These are phyloP conservation scores for Drepana arcuata DNA, from an alignment of 1,140 invertebrate species.

Conservation along the genomic window DNA sequence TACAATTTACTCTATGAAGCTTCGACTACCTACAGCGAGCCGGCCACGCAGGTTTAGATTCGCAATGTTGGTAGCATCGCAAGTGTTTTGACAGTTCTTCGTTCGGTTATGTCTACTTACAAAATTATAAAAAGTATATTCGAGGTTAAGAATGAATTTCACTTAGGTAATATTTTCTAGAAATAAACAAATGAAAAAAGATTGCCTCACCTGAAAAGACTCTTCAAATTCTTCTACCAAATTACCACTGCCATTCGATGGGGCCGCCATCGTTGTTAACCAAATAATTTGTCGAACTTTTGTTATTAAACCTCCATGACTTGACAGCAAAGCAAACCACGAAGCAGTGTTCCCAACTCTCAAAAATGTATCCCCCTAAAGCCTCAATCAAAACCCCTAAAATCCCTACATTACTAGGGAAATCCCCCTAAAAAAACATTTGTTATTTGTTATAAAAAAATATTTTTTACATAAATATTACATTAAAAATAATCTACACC, in stretches of 20 bases:
- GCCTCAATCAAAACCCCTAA: too few species aligned
- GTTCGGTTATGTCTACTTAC: too few species aligned
- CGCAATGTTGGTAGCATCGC: conserved; percentile 43
- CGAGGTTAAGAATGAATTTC: conserved; percentile 38
- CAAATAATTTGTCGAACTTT: conserved; percentile 8
- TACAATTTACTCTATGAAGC: conserved; percentile 46
- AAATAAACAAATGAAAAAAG: too few species aligned
- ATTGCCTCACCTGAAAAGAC: conserved; percentile 78
- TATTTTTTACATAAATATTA: too few species aligned
- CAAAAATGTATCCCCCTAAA: too few species aligned
- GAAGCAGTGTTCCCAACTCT: too few species aligned
- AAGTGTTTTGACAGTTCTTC: conserved; percentile 47
- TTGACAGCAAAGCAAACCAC: conserved; percentile 1
- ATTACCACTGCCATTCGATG: conserved; percentile 85
- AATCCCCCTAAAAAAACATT: too few species aligned
- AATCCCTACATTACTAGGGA: too few species aligned
- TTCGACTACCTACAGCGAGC: conserved; percentile 48
- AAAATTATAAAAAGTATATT: too few species aligned
- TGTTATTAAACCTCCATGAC: conserved; percentile 8
- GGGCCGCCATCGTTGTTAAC: conserved; percentile 80
- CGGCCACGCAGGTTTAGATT: conserved; percentile 29
- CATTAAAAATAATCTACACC: too few species aligned
- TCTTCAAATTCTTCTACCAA: conserved; percentile 89
- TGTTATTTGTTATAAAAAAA: too few species aligned
- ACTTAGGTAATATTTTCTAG: too few species aligned